phyloP scores from a whole-genome alignment of 2,888 invertebrate genomes.

The Macrosoma leucophasiata region DNA sequence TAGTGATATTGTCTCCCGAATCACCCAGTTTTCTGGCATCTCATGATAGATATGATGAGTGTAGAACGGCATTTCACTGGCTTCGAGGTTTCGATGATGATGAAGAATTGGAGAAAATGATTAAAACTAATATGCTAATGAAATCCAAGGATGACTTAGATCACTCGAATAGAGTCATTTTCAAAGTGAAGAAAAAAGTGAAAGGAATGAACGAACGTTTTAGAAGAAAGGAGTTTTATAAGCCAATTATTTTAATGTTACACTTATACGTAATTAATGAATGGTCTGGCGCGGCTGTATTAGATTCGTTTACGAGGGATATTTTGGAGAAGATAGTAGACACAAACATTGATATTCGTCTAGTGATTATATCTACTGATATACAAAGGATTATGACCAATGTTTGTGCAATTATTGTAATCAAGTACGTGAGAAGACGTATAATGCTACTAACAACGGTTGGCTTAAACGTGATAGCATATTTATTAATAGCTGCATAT shows the following conservation, averaged over 20 bases:
- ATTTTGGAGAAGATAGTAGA: conserved; percentile 40
- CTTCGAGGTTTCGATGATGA: conserved; percentile 61
- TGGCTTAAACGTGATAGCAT: conserved; percentile 33
- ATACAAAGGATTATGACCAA: conserved; percentile 44
- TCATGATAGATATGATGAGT: conserved; percentile 65
- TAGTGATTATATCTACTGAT: conserved; percentile 42
- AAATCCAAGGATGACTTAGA: conserved; percentile 27
- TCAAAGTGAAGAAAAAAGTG: not conserved
- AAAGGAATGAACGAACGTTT: conserved; percentile 16
- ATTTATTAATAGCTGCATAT: conserved; percentile 36
- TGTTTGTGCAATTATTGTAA: conserved; percentile 38
- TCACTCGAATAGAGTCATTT: too few relatives aligned
- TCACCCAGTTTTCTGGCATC: conserved; percentile 78
- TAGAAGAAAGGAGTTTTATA: conserved; percentile 46
- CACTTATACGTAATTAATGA: conserved; percentile 38
- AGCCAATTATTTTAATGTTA: conserved; percentile 41
- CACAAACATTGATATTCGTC: conserved; percentile 30
- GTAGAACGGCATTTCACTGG: conserved; percentile 68
- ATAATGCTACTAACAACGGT: conserved; percentile 38
- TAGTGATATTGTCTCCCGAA: conserved; percentile 64
- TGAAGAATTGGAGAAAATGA: conserved; percentile 39
- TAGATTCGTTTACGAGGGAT: conserved; percentile 39
- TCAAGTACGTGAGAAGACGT: conserved; percentile 43
- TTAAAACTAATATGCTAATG: conserved; percentile 34
- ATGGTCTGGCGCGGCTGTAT: conserved; percentile 39